A percentile compares a stretch with the other conserved stretches of the same genome.
Evolutionary conservation across 35 echinoderm and acorn worm species (phyloP).

Genomic region (Heliocidaris erythrogramma): DNA sequence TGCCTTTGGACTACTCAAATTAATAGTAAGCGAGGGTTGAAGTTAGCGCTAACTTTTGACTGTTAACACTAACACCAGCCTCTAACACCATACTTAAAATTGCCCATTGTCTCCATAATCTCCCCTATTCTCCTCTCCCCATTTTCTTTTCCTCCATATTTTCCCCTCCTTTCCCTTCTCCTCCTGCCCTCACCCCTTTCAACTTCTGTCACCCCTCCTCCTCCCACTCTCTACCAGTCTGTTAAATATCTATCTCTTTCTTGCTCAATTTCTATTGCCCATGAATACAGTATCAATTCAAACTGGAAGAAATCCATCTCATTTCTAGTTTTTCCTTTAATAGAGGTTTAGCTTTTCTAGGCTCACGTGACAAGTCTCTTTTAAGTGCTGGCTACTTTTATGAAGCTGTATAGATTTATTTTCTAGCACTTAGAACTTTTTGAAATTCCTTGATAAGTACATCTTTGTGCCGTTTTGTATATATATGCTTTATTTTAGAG

Average conservation of each 20-base stretch:
- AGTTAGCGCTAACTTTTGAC: too few relatives aligned
- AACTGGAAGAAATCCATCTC: too few relatives aligned
- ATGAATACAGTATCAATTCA: too few relatives aligned
- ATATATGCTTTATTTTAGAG: neutral
- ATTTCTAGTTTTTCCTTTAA: too few relatives aligned
- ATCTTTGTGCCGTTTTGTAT: neutral
- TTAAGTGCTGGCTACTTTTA: neutral
- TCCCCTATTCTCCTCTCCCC: too few relatives aligned
- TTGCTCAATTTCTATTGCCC: neutral
- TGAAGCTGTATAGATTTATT: neutral
- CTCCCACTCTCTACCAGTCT: neutral
- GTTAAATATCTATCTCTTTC: neutral
- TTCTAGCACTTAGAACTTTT: neutral
- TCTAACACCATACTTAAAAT: too few relatives aligned
- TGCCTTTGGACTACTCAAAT: too few relatives aligned
- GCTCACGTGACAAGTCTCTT: too few relatives aligned
- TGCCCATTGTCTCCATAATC: too few relatives aligned
- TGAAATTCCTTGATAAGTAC: neutral
- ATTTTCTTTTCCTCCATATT: neutral
- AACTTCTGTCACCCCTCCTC: neutral
- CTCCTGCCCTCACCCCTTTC: neutral
- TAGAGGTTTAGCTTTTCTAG: too few relatives aligned
- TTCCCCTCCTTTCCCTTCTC: neutral
- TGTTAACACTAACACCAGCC: too few relatives aligned
- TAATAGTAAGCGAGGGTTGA: too few relatives aligned